Evolutionary conservation across 1,140 invertebrate genomes (phyloP), one percentile per base, ranked within the genome.

Genomic region (Calosoma granatense): DNA sequence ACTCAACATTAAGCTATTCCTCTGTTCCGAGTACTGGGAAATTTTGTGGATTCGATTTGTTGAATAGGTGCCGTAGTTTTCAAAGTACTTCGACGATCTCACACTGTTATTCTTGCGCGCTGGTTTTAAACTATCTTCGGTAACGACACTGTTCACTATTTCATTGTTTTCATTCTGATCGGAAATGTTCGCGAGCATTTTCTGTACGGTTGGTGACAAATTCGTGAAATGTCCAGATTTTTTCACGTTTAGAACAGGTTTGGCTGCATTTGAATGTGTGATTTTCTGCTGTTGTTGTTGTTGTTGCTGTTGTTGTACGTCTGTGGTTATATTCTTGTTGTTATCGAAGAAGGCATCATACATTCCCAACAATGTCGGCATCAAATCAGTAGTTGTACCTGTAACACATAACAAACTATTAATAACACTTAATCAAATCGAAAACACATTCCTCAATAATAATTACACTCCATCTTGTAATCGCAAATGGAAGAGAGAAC

Each of bases 191-290:
- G 75, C 76, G 54, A 81, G 69, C 67, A 81, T 78, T 60, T 79
- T 71, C 67, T 79, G 78, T 2, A 81, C 79, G 62, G 78, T 77
- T 6, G 77, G 76, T 0, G 78, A 81, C 11, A 81, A 67, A 65
- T 75, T 74, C 52, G 74, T 72, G 60, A 79, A 80, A 20, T 74
- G 65, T 41, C 65, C 67, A 1, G 66, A 55, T 17, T 47, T 47
- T 17, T 47, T 47, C 17, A 47, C 41, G 55, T 68, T 65, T 22
- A 60, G 60, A 1, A 59, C 62, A 21, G 63, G 58, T 60, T 64
- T 67, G 2, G 64, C 60, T 1, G 63, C 61, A 23, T 57, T 59
- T 6, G 59, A 57, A 21, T 54, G 58, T 20, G 54, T 39, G 20
- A n/a, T n/a, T n/a, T n/a, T n/a, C n/a, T n/a, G n/a, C 59, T 54